These are phyloP conservation scores for Nephrocerus scutellatus DNA, from an alignment of 2,888 invertebrate genomes.

Conservation along the genomic window DNA sequence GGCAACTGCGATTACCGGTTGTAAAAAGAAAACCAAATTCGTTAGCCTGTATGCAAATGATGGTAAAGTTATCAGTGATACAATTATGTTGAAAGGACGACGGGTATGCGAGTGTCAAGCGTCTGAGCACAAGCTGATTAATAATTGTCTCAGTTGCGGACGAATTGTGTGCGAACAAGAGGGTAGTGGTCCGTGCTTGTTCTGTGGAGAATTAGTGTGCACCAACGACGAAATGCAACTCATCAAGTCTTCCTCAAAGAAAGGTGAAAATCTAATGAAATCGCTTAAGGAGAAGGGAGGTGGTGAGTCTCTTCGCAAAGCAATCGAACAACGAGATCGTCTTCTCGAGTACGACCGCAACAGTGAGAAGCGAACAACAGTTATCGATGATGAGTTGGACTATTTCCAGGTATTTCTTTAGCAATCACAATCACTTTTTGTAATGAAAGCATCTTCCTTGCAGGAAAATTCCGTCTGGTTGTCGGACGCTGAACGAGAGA, in stretches of 20 bases:
- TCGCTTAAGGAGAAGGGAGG: conserved; percentile 59
- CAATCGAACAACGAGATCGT: conserved; percentile 69
- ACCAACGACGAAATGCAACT: conserved; percentile 64
- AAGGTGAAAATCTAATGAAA: conserved; percentile 60
- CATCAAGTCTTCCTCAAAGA: conserved; percentile 59
- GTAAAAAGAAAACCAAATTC: conserved; percentile 62
- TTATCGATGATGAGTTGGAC: conserved; percentile 83
- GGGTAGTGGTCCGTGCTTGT: conserved; percentile 93
- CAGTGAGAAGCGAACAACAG: conserved; percentile 52
- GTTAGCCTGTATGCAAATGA: conserved; percentile 68
- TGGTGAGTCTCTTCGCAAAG: conserved; percentile 65
- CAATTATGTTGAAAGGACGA: conserved; percentile 63
- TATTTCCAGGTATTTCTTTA: conserved; percentile 60
- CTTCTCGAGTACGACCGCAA: conserved; percentile 78
- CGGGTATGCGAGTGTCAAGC: conserved; percentile 91
- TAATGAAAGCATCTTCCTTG: conserved; percentile 3
- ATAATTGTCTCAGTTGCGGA: conserved; percentile 91
- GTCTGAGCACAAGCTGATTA: conserved; percentile 77
- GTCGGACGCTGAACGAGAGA: conserved; percentile 60
- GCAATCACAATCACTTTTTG: background rate
- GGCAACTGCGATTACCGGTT: conserved; percentile 29
- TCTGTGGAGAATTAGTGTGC: conserved; percentile 81
- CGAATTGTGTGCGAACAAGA: conserved; percentile 93
- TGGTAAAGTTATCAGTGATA: conserved; percentile 54
- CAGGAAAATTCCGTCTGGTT: conserved; percentile 74